Conservation (phyloP, 2,888 invertebrate genomes). For the Nymphalis urticae region DNA sequence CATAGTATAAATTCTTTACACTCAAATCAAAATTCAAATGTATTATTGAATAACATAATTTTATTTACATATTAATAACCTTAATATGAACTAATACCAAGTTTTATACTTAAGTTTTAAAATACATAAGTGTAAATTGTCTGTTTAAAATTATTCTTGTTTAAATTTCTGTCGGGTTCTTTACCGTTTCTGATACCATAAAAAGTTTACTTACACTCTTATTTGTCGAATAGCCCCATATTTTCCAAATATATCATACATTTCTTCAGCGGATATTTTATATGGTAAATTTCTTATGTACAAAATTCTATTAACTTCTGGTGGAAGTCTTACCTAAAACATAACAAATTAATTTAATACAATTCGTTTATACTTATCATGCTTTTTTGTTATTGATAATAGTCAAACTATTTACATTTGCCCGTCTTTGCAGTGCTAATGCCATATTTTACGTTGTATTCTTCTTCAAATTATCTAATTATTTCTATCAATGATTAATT, state of each 20-base stretch:
- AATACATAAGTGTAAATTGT: no score
- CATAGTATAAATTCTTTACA: no score
- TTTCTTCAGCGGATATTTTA: slow-evolving; percentile 99
- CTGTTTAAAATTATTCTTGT: no score
- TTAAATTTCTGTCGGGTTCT: no score
- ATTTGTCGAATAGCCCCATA: slow-evolving; percentile 99
- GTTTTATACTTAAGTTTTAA: no score
- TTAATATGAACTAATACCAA: no score
- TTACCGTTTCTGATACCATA: no score
- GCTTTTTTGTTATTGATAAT: not conserved
- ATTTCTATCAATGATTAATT: not conserved
- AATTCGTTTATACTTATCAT: no score
- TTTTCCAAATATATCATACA: slow-evolving; percentile 99
- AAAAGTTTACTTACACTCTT: slow-evolving; percentile 89
- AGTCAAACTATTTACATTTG: slow-evolving; percentile 83
- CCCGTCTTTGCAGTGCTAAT: slow-evolving; percentile 87
- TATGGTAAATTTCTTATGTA: slow-evolving; percentile 99
- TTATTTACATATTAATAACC: no score
- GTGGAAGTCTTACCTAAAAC: slow-evolving; percentile 93
- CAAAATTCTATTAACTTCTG: slow-evolving; percentile 98
- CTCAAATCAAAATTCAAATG: no score
- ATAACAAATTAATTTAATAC: not conserved
- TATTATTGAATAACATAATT: no score
- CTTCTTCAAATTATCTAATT: no score
- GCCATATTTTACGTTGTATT: slow-evolving; percentile 72